A percentile compares a stretch with the other conserved stretches of the same genome.
Conservation (phyloP, 2,113 vertebrate species). For the rabbit (Oryctolagus cuniculus) region mOryCun1.1 NC_091451.1:14100001-14100500, state of each 20-base stretch:
- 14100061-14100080: neutral
- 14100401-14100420: constrained; percentile 53
- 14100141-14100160: neutral
- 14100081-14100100: neutral
- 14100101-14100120: neutral
- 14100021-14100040: neutral
- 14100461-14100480: constrained; percentile 63
- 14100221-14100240: constrained; percentile 42
- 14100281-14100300: constrained; percentile 42
- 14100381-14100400: neutral
- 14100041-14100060: neutral
- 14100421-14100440: constrained; percentile 33
- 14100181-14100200: constrained; percentile 40
- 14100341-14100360: constrained; percentile 35
- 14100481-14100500: constrained; percentile 65
- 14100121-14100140: neutral
- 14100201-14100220: constrained; percentile 48
- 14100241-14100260: constrained; percentile 35
- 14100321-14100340: constrained; percentile 18
- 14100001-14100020: neutral
- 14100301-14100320: neutral
- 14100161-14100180: neutral
- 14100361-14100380: constrained; percentile 55
- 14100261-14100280: constrained; percentile 27
- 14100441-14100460: constrained; percentile 66